Evolutionary conservation across 2,797 vertebrate species (phyloP), one percentile per base, ranked within the genome.

Genomic region (Corythornis leucogaster): DNA sequence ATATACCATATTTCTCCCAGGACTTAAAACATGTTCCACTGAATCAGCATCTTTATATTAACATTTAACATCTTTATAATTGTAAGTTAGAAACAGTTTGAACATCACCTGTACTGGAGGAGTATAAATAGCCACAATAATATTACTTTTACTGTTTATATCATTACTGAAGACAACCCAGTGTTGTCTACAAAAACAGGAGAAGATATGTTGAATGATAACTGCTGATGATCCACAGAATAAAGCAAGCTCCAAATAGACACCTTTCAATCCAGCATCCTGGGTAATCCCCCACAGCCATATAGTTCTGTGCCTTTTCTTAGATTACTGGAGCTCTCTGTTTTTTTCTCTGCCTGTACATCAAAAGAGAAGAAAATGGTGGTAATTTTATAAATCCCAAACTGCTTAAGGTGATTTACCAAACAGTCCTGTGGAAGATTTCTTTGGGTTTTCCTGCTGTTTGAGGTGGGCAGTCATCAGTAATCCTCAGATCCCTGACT

Each of bases 1-100:
- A 59, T 80, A 33, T 28, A 48, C 51, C 55, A 46, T 53, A 85
- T 66, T 71, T 62, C 25, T 83, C 53, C 74, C 42, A 91, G 43
- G 90, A 66, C 35, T 95, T 95, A 80, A 78, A 95, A 53, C 31
- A 63, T 73, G 19, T 55, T 90, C 50, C 45, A 90, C 21, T 91
- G 87, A 80, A 70, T 91, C 85, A 90, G 61, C 89, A 95, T 15
- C 86, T 96, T 86, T 91, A 35, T 82, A 91, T 86, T 91, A 85
- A 83, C 43, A 76, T 68, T 78, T 66, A 78, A 20, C 48, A 31
- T 87, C 58, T 95, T 85, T 90, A 24, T 66, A 91, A 92, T 68
- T 94, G 46, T 59, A 78, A 35, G 15, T 82, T 70, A 90, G 50
- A n/a, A 71, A 57, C 4, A 10, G 61, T 80, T 67, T 78, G 82